Percentiles rank a stretch among this genome's conserved stretches.
These are phyloP conservation scores for Mugil cephalus DNA, from an alignment of 2,113 vertebrate species.

Conservation along the genomic window DNA sequence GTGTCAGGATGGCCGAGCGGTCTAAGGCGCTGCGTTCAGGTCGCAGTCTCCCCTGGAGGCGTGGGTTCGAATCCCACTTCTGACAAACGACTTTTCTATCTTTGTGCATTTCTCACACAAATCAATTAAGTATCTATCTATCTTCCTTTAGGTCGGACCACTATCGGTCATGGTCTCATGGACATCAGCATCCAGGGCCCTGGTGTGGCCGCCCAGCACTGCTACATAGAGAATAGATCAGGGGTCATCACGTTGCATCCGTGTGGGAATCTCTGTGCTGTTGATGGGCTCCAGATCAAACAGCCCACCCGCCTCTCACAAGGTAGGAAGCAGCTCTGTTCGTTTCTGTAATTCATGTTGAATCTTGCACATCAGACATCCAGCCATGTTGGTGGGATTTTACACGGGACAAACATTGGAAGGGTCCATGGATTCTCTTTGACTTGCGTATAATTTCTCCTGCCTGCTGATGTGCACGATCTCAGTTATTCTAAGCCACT, in stretches of 20 bases:
- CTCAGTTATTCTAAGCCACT: slow-evolving; percentile 6
- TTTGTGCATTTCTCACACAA: too few species aligned
- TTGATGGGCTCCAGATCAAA: slow-evolving; percentile 87
- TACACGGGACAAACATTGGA: not conserved
- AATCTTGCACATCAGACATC: not conserved
- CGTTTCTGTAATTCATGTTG: not conserved
- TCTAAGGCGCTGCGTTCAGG: slow-evolving; percentile 81
- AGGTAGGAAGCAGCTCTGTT: slow-evolving; percentile 82
- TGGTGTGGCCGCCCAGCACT: slow-evolving; percentile 89
- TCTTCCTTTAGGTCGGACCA: slow-evolving; percentile 86
- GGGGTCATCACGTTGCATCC: slow-evolving; percentile 91
- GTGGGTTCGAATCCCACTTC: slow-evolving; percentile 82
- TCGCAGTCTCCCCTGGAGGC: slow-evolving; percentile 80
- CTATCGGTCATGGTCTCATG: slow-evolving; percentile 86
- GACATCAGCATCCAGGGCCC: slow-evolving; percentile 92
- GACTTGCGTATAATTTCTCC: slow-evolving; percentile 6
- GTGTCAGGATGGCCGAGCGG: slow-evolving; percentile 77
- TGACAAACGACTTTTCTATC: too few species aligned
- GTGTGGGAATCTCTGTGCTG: slow-evolving; percentile 90
- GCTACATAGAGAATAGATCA: slow-evolving; percentile 90
- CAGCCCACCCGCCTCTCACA: slow-evolving; percentile 91
- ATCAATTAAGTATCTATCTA: too few species aligned
- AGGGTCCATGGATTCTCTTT: slow-evolving; percentile 6
- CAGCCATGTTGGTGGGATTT: not conserved
- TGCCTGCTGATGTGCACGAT: not conserved